phyloP scores from a whole-genome alignment of 37 sponge, comb jelly and placozoan species.

The Mnemiopsis leidyi region DNA sequence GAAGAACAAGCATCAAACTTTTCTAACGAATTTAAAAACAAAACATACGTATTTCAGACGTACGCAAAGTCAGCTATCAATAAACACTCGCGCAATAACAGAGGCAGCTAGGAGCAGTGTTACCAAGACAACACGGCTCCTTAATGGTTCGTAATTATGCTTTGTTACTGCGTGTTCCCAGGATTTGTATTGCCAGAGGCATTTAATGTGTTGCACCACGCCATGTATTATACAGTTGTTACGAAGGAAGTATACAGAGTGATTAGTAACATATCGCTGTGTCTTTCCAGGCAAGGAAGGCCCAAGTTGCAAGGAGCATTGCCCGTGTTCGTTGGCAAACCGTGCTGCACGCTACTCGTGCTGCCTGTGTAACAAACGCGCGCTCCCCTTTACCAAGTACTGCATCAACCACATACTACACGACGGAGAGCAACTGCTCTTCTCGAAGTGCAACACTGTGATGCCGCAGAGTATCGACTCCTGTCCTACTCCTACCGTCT shows the following conservation, averaged over 20 bases:
- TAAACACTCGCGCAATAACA: constrained; percentile 5
- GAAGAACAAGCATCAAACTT: too few relatives aligned
- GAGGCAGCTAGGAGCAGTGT: constrained; percentile 6
- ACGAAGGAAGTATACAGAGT: not conserved
- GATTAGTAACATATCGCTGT: too few relatives aligned
- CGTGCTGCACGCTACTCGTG: not conserved
- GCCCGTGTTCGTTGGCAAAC: constrained; percentile 11
- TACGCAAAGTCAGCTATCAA: not conserved
- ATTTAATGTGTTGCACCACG: not conserved
- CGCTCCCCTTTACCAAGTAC: constrained; percentile 57
- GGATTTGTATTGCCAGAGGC: not conserved
- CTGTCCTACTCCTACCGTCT: constrained; percentile 10
- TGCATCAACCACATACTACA: constrained; percentile 28
- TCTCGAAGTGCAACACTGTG: not conserved
- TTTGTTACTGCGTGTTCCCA: not conserved
- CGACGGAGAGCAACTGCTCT: not conserved
- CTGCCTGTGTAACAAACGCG: not conserved
- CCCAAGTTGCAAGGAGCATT: not conserved
- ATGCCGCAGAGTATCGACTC: not conserved
- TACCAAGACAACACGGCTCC: not conserved
- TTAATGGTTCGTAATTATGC: not conserved
- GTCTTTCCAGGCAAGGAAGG: not conserved
- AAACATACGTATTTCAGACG: constrained; percentile 22
- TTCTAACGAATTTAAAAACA: too few relatives aligned
- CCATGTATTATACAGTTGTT: not conserved